Percentiles rank a stretch among this genome's conserved stretches.
Conservation (phyloP, 2,888 invertebrate species). For the Mellilla xanthometata region DNA sequence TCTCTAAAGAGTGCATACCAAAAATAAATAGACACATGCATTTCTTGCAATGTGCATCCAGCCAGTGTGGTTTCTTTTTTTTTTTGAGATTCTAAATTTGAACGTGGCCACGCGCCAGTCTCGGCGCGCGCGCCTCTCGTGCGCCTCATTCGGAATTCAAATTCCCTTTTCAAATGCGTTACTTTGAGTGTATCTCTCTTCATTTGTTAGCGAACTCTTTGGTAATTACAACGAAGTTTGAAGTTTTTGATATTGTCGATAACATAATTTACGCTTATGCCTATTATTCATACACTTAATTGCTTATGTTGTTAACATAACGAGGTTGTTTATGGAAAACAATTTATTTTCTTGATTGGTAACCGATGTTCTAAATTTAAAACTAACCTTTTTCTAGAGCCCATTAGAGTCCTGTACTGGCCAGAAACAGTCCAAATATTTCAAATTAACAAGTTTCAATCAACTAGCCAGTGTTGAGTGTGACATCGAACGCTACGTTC, state of each 20-base stretch:
- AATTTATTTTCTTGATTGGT: background rate
- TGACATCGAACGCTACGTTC: conserved; percentile 38
- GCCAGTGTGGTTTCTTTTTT: conserved; percentile 55
- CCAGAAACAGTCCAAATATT: conserved; percentile 49
- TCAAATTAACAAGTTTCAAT: conserved; percentile 47
- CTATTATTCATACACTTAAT: conserved; percentile 25
- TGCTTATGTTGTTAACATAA: conserved; percentile 39
- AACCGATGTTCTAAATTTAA: conserved; percentile 6
- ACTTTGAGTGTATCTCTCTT: conserved; percentile 12
- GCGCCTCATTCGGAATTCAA: conserved; percentile 53
- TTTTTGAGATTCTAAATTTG: conserved; percentile 75
- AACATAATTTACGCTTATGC: conserved; percentile 18
- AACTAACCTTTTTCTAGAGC: conserved; percentile 41
- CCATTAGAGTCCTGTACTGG: conserved; percentile 65
- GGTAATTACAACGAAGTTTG: conserved; percentile 52
- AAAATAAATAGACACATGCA: conserved; percentile 61
- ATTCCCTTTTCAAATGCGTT: conserved; percentile 36
- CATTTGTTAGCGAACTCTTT: conserved; percentile 37
- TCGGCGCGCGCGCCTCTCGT: conserved; percentile 58
- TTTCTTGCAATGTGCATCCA: conserved; percentile 74
- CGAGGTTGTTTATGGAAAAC: conserved; percentile 22
- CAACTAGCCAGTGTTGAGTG: conserved; percentile 42
- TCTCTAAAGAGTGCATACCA: conserved; percentile 50
- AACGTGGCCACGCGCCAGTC: conserved; percentile 76
- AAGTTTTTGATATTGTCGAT: conserved; percentile 11